phyloP scores from a whole-genome alignment of 2,113 vertebrate genomes.

The Seriola rivoliana region DNA sequence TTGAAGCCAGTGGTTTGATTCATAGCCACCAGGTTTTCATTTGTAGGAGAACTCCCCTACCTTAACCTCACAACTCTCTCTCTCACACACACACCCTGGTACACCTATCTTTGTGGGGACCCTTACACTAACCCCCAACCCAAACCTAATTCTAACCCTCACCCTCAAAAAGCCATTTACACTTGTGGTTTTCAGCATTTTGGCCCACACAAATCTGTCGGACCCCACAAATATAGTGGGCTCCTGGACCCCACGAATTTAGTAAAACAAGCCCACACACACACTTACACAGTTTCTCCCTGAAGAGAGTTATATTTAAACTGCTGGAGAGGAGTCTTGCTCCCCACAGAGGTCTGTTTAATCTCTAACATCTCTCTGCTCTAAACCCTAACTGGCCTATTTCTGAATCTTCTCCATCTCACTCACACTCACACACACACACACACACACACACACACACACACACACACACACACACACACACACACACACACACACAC shows the following conservation, averaged over 20 bases:
- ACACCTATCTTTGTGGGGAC: not conserved
- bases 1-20: conserved; percentile 45
- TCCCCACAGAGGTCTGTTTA: conserved; percentile 81
- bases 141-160: too few relatives aligned
- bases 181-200: too few relatives aligned
- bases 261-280: conserved; percentile 18
- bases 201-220: too few relatives aligned
- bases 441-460: not conserved
- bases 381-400: conserved; percentile 82
- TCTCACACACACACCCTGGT: conserved; percentile 9
- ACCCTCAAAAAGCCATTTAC: not conserved
- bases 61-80: conserved; percentile 18
- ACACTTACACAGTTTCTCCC: conserved; percentile 68
- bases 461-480: not conserved
- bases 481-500: conserved; percentile 32
- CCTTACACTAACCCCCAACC: too few relatives aligned
- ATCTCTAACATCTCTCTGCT: conserved; percentile 80
- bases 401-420: conserved; percentile 59
- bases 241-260: too few relatives aligned
- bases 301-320: conserved; percentile 82
- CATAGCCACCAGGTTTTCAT: conserved; percentile 38
- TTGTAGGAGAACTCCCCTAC: conserved; percentile 40
- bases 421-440: too few relatives aligned
- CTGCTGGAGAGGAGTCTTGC: conserved; percentile 74
- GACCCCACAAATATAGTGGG: too few relatives aligned